A percentile compares a stretch with the other conserved stretches of the same genome.
These are phyloP conservation scores for Lapara coniferarum DNA, from an alignment of 2,888 invertebrate genomes.

Conservation along the genomic window DNA sequence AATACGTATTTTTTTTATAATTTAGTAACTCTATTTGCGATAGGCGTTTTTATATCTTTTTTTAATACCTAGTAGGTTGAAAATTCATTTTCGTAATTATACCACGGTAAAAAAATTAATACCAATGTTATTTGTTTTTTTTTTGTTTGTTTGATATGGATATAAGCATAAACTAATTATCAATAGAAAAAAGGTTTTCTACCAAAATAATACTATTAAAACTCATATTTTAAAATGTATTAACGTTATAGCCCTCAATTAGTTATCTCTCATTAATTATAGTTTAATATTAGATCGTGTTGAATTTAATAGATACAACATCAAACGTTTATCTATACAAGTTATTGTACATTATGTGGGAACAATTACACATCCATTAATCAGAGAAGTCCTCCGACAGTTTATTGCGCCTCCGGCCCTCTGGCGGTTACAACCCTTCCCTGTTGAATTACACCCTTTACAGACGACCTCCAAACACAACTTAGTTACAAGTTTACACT, in stretches of 20 bases:
- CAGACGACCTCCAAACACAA: conserved; percentile 49
- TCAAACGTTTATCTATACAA: conserved; percentile 58
- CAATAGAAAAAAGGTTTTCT: no score
- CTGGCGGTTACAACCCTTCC: conserved; percentile 66
- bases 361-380: conserved; percentile 78
- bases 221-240: no score
- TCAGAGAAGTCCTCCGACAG: conserved; percentile 69
- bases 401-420: conserved; percentile 69
- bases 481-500: conserved; percentile 70
- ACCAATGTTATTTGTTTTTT: no score
- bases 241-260: neutral
- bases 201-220: no score
- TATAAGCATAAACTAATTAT: no score
- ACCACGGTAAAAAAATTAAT: no score
- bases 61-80: no score
- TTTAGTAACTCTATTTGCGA: no score
- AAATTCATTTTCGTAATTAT: no score
- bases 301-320: conserved; percentile 12
- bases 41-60: no score
- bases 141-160: no score
- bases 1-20: neutral
- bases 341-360: conserved; percentile 76
- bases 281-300: neutral
- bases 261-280: neutral
- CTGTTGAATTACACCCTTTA: conserved; percentile 64